Conservation (phyloP, 2,113 vertebrate genomes). For the Gavialis gangeticus region DNA sequence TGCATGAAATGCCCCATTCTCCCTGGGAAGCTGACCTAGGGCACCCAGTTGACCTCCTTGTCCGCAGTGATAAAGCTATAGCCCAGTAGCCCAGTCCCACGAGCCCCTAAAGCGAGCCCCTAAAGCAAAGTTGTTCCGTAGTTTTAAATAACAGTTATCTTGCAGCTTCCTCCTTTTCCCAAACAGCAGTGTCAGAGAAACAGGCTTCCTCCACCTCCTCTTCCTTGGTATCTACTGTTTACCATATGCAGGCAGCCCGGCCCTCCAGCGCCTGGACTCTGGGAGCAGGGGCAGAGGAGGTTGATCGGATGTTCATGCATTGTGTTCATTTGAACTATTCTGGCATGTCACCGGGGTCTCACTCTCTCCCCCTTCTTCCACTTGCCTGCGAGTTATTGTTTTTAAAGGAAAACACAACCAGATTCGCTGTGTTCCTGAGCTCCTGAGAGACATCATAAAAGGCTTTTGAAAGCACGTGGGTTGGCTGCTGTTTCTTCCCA, state of each 20-base stretch:
- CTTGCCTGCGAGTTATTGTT: neutral
- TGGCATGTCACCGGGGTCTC: neutral
- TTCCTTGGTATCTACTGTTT: neutral
- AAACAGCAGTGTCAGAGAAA: neutral
- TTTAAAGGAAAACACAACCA: neutral
- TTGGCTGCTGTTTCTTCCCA: neutral
- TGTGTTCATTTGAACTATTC: neutral
- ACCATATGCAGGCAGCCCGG: neutral
- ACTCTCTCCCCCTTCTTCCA: neutral
- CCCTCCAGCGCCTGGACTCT: neutral
- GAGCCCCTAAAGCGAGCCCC: fast-evolving
- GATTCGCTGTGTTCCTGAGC: neutral
- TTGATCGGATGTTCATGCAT: neutral
- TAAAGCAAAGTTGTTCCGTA: neutral
- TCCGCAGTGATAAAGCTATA: neutral
- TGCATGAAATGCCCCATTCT: fast-evolving
- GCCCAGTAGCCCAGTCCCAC: neutral
- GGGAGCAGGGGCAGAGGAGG: neutral
- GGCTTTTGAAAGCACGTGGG: conserved; percentile 12
- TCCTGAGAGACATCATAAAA: conserved; percentile 39
- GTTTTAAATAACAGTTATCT: neutral
- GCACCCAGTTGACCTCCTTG: fast-evolving
- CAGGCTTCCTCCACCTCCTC: neutral
- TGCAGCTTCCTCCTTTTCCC: neutral
- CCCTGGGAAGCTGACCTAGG: neutral